A percentile compares a stretch with the other conserved stretches of the same genome.
Evolutionary conservation across 1,140 invertebrate species (phyloP).

Genomic region (Hormaphis cornu): DNA sequence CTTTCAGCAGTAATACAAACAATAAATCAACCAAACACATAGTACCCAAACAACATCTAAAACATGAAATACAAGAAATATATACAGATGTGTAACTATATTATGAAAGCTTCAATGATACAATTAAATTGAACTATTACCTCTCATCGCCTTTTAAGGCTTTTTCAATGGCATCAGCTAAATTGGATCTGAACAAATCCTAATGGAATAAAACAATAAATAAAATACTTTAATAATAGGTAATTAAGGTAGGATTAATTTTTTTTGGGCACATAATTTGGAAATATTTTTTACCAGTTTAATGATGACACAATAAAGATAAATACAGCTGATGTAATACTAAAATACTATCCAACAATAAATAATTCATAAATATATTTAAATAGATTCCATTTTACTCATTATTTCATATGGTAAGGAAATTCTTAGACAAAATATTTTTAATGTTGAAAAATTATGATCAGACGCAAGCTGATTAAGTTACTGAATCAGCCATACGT

Average conservation of each 20-base stretch:
- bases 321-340: background rate
- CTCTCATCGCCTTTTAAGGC: conserved; percentile 89
- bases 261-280: too few relatives aligned
- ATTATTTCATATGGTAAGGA: too few relatives aligned
- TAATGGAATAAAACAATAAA: conserved; percentile 40
- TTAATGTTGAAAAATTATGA: too few relatives aligned
- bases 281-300: too few relatives aligned
- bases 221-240: background rate
- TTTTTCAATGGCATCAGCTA: conserved; percentile 87
- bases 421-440: too few relatives aligned
- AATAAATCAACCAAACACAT: conserved; percentile 94
- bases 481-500: too few relatives aligned
- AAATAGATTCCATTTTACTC: too few relatives aligned
- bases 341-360: background rate
- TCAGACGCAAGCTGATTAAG: too few relatives aligned
- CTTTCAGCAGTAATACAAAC: conserved; percentile 90
- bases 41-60: conserved; percentile 84
- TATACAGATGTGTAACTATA: background rate
- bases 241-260: too few relatives aligned
- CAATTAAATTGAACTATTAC: conserved; percentile 31
- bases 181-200: conserved; percentile 74
- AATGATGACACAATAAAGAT: too few relatives aligned
- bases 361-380: background rate
- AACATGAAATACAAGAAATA: conserved; percentile 10
- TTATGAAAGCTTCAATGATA: conserved; percentile 39